Evolutionary conservation across 2,888 invertebrate genomes (phyloP), one percentile per base, ranked within the genome.

Genomic region (Buathra laborator): DNA sequence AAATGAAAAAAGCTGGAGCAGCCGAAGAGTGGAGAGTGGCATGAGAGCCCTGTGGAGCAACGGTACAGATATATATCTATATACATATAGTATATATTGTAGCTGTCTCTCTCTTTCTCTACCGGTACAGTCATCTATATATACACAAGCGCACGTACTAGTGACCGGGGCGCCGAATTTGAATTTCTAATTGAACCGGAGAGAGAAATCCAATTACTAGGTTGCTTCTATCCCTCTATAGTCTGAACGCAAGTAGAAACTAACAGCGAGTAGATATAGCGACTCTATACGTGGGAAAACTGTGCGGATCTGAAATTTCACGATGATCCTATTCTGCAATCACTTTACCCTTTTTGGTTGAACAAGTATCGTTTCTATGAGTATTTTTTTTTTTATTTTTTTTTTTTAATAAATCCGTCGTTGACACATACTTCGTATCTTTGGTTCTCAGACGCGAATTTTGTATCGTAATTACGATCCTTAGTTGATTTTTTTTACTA

Each of bases 101-200:
- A 24, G 56, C 24, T 56, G 9, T 53, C 56, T 56, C 10, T 12
- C 56, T 59, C 48, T 14, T 2, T 53, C 56, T 9, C 37, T 37
- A 9, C 7, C 6, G 37, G 37, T 70, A 59, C 37, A 68, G 74
- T 71, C 64, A n/a, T n/a, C n/a, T 32, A 43, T 37, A 43, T 37
- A 37, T 16, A 66, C 66, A 66, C 64, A 66, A 48, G 76, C 24
- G 56, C 46, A 70, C 32, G 32, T 62, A 77, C 84, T 70, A 82
- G 87, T 89, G 83, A 83, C 84, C 83, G 74, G 87, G 88, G 89
- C 88, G 89, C 86, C 88, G 87, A 92, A 93, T 92, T 93, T 93
- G 92, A 93, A 93, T 93, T 93, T 92, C 92, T 91, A 93, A 93
- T 92, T 91, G 91, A 89, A 91, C 90, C 88, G 89, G 89, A 86